Evolutionary conservation across 2,797 vertebrate species (phyloP).

Genomic region (Buceros bicornis): DNA sequence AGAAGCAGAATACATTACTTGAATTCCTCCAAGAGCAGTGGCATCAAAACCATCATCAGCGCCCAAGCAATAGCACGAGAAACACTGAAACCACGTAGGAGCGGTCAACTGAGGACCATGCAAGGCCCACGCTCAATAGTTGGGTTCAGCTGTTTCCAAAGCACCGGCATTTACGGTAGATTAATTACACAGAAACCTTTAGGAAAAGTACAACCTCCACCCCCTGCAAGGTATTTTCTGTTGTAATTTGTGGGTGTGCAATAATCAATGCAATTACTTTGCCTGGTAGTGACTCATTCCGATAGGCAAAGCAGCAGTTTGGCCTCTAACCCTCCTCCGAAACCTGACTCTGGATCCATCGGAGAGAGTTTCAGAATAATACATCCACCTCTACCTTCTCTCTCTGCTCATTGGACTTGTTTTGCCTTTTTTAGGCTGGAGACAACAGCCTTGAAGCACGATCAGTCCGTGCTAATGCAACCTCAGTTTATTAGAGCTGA

Average conservation of each 20-base stretch:
- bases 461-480: not conserved
- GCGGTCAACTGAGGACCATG: not conserved
- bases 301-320: constrained; percentile 41
- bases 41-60: constrained; percentile 68
- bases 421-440: not conserved
- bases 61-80: not conserved
- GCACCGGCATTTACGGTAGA: constrained; percentile 7
- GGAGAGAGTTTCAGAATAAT: not conserved
- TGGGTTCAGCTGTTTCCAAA: constrained; percentile 34
- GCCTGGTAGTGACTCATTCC: constrained; percentile 60
- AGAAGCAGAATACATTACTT: constrained; percentile 53
- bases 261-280: constrained; percentile 69
- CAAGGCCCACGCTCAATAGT: constrained; percentile 39
- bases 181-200: constrained; percentile 50
- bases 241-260: constrained; percentile 60
- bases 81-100: constrained; percentile 36
- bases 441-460: not conserved
- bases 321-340: constrained; percentile 36
- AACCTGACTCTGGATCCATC: not conserved
- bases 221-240: constrained; percentile 35
- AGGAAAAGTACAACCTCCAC: constrained; percentile 49
- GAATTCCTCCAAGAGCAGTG: constrained; percentile 7
- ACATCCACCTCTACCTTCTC: not conserved
- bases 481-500: not conserved
- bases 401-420: not conserved